Base-by-base conservation (phyloP, 2,113 vertebrate species). In the Indri indri region DNA sequence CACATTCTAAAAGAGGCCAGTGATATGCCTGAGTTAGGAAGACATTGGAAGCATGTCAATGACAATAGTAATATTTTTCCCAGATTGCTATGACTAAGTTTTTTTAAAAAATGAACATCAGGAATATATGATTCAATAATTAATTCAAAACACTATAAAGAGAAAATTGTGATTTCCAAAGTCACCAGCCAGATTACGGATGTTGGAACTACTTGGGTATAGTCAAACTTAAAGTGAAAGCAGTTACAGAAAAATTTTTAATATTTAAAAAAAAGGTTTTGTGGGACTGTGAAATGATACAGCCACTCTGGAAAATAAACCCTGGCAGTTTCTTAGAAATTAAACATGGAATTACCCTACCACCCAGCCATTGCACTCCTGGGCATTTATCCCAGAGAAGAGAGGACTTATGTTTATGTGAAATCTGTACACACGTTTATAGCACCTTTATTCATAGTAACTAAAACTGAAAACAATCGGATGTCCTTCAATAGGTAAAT, bases 131-230 rank as follows among this genome's bases (percentile, higher is more conserved):
- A 88, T 32, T 85, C 59, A 68, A 40, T 95, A 52, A 88, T 54
- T 80, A 87, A 88, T 85, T 94, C 11, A 94, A 79, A 95, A 74
- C 27, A 50, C 50, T 85, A 37, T 85, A 59, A 82, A 90, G 32
- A 65, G 11, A 61, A 96, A 95, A 97, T 3, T 95, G 6, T 66
- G 65, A 80, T 74, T 61, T 45, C 10, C 34, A 40, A 74, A 86
- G 45, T 86, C 42, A 90, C 6, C 8, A 80, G 79, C 70, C 7
- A 77, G 20, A 70, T 66, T 71, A 93, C n/a, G 18, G 71, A 81
- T 89, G 5, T 66, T 84, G 65, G 3, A 47, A 93, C 22, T 65
- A 81, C 20, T 8, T 59, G 50, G 50, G 30, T 2, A 34, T 12
- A 91, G 90, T 9, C 14, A 96, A 84, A 82, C 65, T 63, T 85